phyloP scores from a whole-genome alignment of 2,888 invertebrate genomes.

The Tethea ocularis region DNA sequence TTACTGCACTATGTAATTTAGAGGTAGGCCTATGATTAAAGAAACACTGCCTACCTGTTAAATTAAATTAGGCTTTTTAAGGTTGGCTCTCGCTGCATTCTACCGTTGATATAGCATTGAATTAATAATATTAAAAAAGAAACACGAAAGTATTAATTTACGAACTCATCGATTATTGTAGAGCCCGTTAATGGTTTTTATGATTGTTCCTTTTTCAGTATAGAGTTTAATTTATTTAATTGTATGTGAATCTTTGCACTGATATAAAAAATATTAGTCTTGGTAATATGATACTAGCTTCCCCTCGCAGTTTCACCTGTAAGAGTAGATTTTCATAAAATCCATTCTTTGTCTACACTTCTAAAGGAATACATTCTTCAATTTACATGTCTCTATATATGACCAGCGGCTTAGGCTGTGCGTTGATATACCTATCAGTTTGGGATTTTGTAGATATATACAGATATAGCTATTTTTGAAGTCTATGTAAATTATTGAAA shows the following conservation, averaged over 20 bases:
- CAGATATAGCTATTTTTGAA: too few species aligned
- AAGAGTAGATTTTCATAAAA: too few species aligned
- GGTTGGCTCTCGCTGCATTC: slow-evolving; percentile 71
- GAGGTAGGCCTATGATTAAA: slow-evolving; percentile 80
- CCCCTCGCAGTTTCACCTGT: too few species aligned
- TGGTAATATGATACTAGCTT: neutral
- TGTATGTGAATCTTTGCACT: slow-evolving; percentile 14
- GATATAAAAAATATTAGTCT: neutral
- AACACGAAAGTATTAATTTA: slow-evolving; percentile 70
- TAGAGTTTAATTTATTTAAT: slow-evolving; percentile 18
- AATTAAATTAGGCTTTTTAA: slow-evolving; percentile 83
- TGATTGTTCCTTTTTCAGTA: slow-evolving; percentile 51
- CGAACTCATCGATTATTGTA: slow-evolving; percentile 69
- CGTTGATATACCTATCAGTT: too few species aligned
- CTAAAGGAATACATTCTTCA: too few species aligned
- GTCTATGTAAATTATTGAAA: too few species aligned
- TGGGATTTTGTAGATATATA: too few species aligned
- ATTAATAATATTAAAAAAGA: slow-evolving; percentile 65
- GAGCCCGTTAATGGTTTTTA: slow-evolving; percentile 72
- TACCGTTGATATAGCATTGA: slow-evolving; percentile 49
- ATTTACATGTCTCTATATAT: too few species aligned
- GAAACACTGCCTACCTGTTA: slow-evolving; percentile 81
- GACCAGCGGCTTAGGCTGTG: too few species aligned
- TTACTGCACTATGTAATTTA: slow-evolving; percentile 79
- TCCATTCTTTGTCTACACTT: too few species aligned